These are phyloP conservation scores for Psettodes erumei DNA, from an alignment of 2,113 vertebrate genomes.

Conservation along the genomic window DNA sequence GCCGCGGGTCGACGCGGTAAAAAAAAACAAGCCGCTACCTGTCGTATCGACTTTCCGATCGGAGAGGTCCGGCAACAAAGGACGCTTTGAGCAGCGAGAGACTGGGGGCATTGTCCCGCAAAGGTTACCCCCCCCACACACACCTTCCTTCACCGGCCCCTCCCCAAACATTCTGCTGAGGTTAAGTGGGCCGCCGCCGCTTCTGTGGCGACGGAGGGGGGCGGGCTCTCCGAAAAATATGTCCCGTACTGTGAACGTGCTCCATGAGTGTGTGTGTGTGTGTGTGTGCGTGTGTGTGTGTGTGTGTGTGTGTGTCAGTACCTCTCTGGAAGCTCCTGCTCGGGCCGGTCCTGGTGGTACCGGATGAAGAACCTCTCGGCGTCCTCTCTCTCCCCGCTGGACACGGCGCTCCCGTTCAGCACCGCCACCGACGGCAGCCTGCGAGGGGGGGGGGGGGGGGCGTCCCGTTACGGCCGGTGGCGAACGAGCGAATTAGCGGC, in stretches of 20 bases:
- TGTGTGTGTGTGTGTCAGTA: slow-evolving; percentile 59
- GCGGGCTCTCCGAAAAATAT: slow-evolving; percentile 21
- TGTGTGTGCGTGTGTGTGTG: no score
- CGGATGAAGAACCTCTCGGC: slow-evolving; percentile 97
- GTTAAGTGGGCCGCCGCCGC: slow-evolving; percentile 82
- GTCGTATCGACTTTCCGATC: slow-evolving; percentile 84
- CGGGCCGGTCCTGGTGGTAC: slow-evolving; percentile 89
- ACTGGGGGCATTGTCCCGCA: slow-evolving; percentile 85
- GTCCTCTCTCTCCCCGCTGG: slow-evolving; percentile 90
- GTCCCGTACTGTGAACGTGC: neutral
- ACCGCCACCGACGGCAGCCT: slow-evolving; percentile 91
- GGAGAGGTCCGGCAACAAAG: slow-evolving; percentile 83
- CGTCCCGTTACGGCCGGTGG: no score
- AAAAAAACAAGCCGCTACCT: slow-evolving; percentile 76
- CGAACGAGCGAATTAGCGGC: no score
- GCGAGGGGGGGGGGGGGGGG: no score
- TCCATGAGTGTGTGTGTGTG: no score
- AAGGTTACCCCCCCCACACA: slow-evolving; percentile 83
- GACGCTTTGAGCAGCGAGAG: slow-evolving; percentile 83
- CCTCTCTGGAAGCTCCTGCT: slow-evolving; percentile 91
- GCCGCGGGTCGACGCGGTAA: no score
- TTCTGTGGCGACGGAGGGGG: slow-evolving; percentile 18
- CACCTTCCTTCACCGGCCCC: slow-evolving; percentile 71
- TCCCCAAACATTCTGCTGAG: slow-evolving; percentile 77
- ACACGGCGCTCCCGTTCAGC: slow-evolving; percentile 92